Evolutionary conservation across 2,113 vertebrate species (phyloP).

Genomic region (Arizona elegans): DNA sequence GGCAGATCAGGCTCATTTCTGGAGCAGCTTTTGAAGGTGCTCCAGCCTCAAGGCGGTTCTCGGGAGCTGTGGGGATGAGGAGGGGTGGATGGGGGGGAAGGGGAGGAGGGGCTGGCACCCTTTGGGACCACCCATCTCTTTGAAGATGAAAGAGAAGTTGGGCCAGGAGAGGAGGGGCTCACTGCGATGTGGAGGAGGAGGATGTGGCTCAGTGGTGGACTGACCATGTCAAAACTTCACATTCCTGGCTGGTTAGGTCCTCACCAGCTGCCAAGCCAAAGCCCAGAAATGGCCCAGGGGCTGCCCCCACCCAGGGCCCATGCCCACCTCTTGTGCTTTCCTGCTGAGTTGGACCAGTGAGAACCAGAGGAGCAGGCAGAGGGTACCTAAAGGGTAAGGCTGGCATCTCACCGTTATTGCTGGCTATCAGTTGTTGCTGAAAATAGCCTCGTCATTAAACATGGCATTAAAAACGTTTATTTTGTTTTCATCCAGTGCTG

Average conservation of each 20-base stretch:
- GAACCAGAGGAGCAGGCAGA: background rate
- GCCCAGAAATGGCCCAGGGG: too few species aligned
- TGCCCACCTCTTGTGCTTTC: background rate
- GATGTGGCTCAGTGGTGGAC: background rate
- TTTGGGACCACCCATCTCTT: background rate
- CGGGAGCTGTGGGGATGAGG: background rate
- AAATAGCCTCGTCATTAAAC: background rate
- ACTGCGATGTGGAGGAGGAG: background rate
- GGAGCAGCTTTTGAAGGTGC: background rate
- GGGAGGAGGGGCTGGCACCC: background rate
- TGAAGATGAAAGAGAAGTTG: background rate
- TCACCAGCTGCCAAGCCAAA: background rate
- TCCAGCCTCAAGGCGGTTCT: background rate
- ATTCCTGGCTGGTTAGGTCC: background rate
- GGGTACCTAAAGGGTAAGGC: background rate
- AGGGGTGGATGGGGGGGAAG: accelerated
- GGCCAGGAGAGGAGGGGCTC: background rate
- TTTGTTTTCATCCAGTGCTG: background rate
- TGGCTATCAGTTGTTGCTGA: background rate
- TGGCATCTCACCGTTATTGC: background rate
- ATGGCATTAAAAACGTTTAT: background rate
- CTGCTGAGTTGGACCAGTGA: background rate
- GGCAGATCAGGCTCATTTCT: background rate
- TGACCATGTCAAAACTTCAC: background rate
- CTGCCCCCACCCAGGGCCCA: background rate